A percentile compares a stretch with the other conserved stretches of the same genome.
These are phyloP conservation scores for Ischnura elegans DNA, from an alignment of 2,888 invertebrate species.

Conservation along the genomic window DNA sequence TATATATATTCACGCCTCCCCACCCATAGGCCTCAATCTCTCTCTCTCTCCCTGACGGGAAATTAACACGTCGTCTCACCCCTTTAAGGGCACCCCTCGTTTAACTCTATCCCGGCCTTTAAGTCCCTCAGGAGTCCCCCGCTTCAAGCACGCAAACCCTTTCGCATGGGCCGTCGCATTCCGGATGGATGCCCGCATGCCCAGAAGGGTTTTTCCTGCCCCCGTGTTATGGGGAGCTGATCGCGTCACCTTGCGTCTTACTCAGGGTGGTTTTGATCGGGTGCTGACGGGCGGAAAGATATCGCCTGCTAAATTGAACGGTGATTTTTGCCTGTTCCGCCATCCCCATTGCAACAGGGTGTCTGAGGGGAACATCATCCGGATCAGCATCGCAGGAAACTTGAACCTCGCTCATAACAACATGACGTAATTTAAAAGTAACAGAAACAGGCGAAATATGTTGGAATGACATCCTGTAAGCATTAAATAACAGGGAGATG, in stretches of 20 bases:
- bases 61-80: conserved; percentile 64
- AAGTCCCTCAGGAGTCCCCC: conserved; percentile 11
- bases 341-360: neutral
- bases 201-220: neutral
- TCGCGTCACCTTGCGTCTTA: conserved; percentile 7
- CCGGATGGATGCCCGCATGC: neutral
- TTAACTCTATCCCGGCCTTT: conserved; percentile 56
- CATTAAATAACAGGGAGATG: no score
- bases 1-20: conserved; percentile 64
- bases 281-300: neutral
- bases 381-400: no score
- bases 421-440: no score
- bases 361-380: no score
- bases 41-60: conserved; percentile 49
- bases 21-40: neutral
- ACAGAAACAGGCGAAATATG: no score
- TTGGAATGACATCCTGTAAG: no score
- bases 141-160: no score
- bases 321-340: neutral
- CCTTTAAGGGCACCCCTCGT: conserved; percentile 47
- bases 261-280: neutral
- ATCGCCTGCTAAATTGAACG: conserved; percentile 12
- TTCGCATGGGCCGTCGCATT: conserved; percentile 13
- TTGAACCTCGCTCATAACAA: no score
- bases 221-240: neutral